Evolutionary conservation across 2,888 invertebrate species (phyloP), one percentile per base, ranked within the genome.

Genomic region (Lithophane ornitopus): DNA sequence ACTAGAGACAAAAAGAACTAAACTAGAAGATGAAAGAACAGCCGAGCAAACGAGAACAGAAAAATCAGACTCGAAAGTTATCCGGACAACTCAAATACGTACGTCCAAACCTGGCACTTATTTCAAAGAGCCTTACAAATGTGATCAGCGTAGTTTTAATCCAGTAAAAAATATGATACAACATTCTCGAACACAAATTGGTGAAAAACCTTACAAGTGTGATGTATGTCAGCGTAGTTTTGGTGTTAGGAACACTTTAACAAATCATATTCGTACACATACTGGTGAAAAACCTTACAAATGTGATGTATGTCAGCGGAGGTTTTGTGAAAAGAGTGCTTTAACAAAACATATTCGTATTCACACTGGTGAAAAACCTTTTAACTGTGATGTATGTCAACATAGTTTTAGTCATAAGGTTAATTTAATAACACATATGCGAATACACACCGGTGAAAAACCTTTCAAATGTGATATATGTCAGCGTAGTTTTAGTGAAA

Each of bases 291-390:
- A 63, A 44, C 26, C 41, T 44, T 63, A 26, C 2, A 63, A 19
- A 11, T 63, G 63, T 63, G 26, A 44, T 44, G 16, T 6, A 3
- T 63, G 63, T 26, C 63, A 44, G 11, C 63, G 26, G 44, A 63
- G 11, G 7, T 63, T 44, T 44, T 19, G 41, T 19, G 6, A 41
- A 11, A 63, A 44, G 41, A 3, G 26, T 44, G 1, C 6, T 63
- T 63, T 63, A 63, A 19, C 19, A 11, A 11, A 11, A 11, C 63
- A 63, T 44, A 26, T 7, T 19, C 63, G 11, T 11, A 12, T 63
- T 19, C 63, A 63, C 63, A 63, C 63, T 19, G 63, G 26, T 16
- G 26, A 63, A 63, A 63, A 63, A 44, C 63, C 41, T 44, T 63
- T 19, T 11, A 26, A 11, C 19, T 63, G 63, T 44, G 16, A 11